A percentile compares a stretch with the other conserved stretches of the same genome.
phyloP scores from a whole-genome alignment of 2,888 invertebrate genomes.

The Automeris io region DNA sequence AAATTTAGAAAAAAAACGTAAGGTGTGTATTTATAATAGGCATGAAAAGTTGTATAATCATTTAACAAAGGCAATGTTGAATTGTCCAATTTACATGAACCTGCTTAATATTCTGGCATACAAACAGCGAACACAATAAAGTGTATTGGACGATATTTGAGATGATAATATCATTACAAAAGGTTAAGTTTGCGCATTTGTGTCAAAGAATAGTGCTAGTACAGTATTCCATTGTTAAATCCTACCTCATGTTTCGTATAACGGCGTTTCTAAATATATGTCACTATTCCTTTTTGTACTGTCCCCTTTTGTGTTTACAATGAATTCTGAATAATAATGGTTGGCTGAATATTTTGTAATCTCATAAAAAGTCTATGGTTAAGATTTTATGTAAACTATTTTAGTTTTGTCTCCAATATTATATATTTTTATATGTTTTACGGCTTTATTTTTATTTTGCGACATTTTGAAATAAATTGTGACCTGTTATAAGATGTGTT shows the following conservation, averaged over 20 bases:
- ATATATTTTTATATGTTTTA: neutral
- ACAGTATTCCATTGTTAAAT: slow-evolving; percentile 23
- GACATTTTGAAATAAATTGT: slow-evolving; percentile 5
- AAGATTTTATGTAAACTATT: too few relatives aligned
- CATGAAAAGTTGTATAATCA: too few relatives aligned
- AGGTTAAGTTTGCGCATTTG: slow-evolving; percentile 23
- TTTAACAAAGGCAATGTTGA: slow-evolving; percentile 10
- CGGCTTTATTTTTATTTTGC: slow-evolving; percentile 1
- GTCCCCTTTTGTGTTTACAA: neutral
- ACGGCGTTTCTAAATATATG: neutral
- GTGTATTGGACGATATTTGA: slow-evolving; percentile 19
- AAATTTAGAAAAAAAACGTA: too few relatives aligned
- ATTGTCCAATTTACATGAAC: slow-evolving; percentile 13
- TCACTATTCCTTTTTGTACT: neutral
- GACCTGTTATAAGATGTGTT: slow-evolving; percentile 1
- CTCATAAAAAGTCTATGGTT: neutral
- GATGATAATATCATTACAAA: slow-evolving; percentile 19
- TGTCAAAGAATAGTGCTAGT: slow-evolving; percentile 19
- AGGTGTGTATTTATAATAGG: too few relatives aligned
- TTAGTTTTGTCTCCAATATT: too few relatives aligned
- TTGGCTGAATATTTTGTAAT: slow-evolving; percentile 2
- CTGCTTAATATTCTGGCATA: slow-evolving; percentile 13
- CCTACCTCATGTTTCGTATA: slow-evolving; percentile 26
- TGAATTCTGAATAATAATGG: neutral
- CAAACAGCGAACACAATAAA: slow-evolving; percentile 15